Evolutionary conservation across 2,113 vertebrate genomes (phyloP).

Genomic region (Damaliscus lunatus): DNA sequence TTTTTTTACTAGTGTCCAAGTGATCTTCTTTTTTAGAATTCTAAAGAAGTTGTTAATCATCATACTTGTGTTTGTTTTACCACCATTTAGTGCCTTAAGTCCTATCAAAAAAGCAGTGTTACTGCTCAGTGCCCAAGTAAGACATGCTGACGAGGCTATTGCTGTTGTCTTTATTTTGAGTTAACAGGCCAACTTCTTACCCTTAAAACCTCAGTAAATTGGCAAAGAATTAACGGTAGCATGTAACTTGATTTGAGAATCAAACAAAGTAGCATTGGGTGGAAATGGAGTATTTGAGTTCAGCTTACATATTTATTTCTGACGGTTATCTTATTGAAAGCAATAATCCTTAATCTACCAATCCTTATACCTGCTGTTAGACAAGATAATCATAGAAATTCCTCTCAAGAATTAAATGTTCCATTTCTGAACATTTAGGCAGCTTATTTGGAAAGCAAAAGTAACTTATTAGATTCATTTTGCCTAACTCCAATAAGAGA

Average conservation of each 20-base stretch:
- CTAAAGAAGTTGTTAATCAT: constrained; percentile 62
- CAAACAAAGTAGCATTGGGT: constrained; percentile 58
- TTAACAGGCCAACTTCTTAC: constrained; percentile 47
- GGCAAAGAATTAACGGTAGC: constrained; percentile 51
- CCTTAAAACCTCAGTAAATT: constrained; percentile 41
- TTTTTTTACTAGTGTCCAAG: constrained; percentile 69
- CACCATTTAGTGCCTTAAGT: constrained; percentile 87
- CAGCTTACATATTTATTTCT: constrained; percentile 75
- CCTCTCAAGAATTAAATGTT: constrained; percentile 46
- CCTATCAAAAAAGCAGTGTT: constrained; percentile 82
- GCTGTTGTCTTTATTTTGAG: constrained; percentile 46
- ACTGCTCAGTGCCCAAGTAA: constrained; percentile 78
- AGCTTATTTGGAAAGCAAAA: constrained; percentile 39
- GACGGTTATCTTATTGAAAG: constrained; percentile 75
- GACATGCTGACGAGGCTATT: constrained; percentile 70
- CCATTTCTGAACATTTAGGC: constrained; percentile 67
- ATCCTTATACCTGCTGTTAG: constrained; percentile 42
- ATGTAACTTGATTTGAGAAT: constrained; percentile 72
- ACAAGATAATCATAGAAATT: constrained; percentile 57
- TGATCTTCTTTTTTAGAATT: constrained; percentile 74
- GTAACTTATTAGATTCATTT: constrained; percentile 44
- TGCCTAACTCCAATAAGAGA: not conserved
- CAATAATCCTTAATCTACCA: constrained; percentile 75
- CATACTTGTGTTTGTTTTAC: constrained; percentile 77
- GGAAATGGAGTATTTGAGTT: constrained; percentile 69